phyloP scores from a whole-genome alignment of 2,888 invertebrate genomes.

The Anticlea derivata region DNA sequence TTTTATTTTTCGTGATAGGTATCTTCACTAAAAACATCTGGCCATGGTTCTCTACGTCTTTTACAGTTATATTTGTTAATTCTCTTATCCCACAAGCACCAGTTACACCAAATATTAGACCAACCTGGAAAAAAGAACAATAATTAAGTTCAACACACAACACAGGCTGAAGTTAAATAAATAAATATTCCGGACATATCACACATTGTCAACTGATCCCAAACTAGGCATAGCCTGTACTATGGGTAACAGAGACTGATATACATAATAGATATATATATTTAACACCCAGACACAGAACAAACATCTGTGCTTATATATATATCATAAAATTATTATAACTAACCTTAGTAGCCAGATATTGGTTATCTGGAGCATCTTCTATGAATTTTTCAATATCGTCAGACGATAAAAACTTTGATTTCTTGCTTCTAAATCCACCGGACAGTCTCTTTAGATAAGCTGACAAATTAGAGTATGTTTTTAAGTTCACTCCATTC shows the following conservation, averaged over 20 bases:
- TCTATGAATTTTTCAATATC: slow-evolving; percentile 32
- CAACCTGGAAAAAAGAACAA: no score
- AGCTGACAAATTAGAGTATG: slow-evolving; percentile 21
- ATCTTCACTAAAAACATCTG: slow-evolving; percentile 22
- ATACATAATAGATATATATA: no score
- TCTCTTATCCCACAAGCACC: slow-evolving; percentile 28
- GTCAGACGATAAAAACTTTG: slow-evolving; percentile 26
- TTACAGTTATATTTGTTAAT: slow-evolving; percentile 18
- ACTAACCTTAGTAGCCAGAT: slow-evolving; percentile 26
- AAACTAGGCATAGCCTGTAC: no score
- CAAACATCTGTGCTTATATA: no score
- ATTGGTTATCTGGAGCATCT: slow-evolving; percentile 29
- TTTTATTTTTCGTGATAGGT: slow-evolving; percentile 26
- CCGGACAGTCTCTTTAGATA: slow-evolving; percentile 24
- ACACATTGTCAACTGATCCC: no score
- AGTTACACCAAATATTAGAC: slow-evolving; percentile 28
- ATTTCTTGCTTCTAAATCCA: slow-evolving; percentile 26
- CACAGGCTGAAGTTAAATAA: no score
- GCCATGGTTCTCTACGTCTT: slow-evolving; percentile 27
- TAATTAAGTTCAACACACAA: no score
- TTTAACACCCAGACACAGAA: no score
- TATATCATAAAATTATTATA: slow-evolving; percentile 9
- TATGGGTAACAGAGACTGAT: no score
- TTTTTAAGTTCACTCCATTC: slow-evolving; percentile 25
- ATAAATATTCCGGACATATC: no score